Conservation (phyloP, 2,113 vertebrate genomes). For the Archocentrus centrarchus region DNA sequence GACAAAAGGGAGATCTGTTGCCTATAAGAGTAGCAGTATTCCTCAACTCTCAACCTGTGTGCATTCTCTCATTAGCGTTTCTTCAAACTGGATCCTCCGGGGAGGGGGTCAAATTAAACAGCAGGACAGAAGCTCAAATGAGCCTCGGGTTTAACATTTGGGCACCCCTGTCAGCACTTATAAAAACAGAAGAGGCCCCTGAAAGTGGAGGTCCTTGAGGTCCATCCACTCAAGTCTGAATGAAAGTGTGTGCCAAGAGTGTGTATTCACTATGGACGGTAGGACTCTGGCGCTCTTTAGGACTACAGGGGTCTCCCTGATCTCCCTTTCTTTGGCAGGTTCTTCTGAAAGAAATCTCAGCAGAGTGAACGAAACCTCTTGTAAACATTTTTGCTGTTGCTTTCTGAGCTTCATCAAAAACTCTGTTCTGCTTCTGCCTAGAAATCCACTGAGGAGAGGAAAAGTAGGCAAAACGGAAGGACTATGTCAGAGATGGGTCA, state of each 20-base stretch:
- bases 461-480: constrained; percentile 24
- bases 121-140: constrained; percentile 48
- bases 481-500: constrained; percentile 59
- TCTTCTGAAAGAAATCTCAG: constrained; percentile 33
- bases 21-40: constrained; percentile 57
- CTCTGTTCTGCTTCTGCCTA: constrained; percentile 1
- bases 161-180: constrained; percentile 55
- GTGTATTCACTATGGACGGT: constrained; percentile 63
- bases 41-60: constrained; percentile 50
- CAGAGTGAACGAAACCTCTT: constrained; percentile 22
- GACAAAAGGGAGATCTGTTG: constrained; percentile 53
- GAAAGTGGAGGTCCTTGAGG: constrained; percentile 61
- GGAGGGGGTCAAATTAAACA: constrained; percentile 43
- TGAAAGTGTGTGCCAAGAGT: constrained; percentile 67
- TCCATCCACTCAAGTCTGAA: constrained; percentile 69
- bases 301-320: constrained; percentile 52
- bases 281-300: constrained; percentile 56
- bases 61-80: constrained; percentile 63
- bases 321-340: constrained; percentile 46
- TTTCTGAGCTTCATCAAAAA: constrained; percentile 51
- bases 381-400: constrained; percentile 62
- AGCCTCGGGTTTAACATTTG: constrained; percentile 53
- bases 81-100: constrained; percentile 31
- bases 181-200: constrained; percentile 61
- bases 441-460: neutral